phyloP scores from a whole-genome alignment of 2,113 vertebrate genomes.

The Pelecanus crispus region DNA sequence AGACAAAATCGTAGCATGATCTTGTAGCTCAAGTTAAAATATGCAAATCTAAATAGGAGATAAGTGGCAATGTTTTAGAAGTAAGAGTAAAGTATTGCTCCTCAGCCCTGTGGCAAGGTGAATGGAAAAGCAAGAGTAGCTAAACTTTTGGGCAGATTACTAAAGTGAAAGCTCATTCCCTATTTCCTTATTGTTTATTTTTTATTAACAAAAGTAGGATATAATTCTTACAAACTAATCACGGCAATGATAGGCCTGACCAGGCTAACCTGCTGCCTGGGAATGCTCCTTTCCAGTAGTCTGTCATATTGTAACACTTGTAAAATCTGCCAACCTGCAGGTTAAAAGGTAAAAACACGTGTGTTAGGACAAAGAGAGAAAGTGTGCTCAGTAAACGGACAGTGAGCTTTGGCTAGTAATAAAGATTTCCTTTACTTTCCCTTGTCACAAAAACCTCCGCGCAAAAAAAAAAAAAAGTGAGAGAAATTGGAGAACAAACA shows the following conservation, averaged over 20 bases:
- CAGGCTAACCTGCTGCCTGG: neutral
- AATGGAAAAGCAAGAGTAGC: neutral
- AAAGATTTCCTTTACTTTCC: neutral
- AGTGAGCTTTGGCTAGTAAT: neutral
- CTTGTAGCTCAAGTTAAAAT: neutral
- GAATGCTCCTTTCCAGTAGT: neutral
- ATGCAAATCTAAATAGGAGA: neutral
- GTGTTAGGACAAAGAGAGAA: neutral
- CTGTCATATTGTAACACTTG: neutral
- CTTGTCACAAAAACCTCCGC: neutral
- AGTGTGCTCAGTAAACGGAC: neutral
- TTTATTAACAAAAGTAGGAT: neutral
- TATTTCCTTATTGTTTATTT: neutral
- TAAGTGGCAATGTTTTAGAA: neutral
- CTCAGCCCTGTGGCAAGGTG: neutral
- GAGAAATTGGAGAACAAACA: neutral
- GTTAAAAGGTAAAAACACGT: neutral
- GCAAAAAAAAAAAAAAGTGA: neutral
- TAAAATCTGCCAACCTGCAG: neutral
- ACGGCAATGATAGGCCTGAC: neutral
- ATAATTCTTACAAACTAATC: neutral
- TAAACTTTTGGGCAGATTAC: neutral
- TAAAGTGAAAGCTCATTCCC: neutral
- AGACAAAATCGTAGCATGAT: neutral
- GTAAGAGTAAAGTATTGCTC: neutral